Evolutionary conservation across 2,888 invertebrate genomes (phyloP).

Genomic region (Nipponacmea schrenckii): DNA sequence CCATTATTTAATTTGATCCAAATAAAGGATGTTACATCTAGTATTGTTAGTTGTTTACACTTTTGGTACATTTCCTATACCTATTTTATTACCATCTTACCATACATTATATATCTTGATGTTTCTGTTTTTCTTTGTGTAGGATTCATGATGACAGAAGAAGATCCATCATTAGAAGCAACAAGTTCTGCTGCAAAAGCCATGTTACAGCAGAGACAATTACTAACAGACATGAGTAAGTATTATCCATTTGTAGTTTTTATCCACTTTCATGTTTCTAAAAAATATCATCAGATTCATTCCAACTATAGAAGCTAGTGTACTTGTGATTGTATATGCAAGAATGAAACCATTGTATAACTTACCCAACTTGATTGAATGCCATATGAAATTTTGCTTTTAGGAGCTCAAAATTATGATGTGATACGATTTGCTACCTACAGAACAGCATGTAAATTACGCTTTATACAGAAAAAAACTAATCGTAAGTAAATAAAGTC

Average conservation of each 20-base stretch:
- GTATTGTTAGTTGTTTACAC: too few species aligned
- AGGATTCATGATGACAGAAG: constrained; percentile 54
- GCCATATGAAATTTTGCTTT: constrained; percentile 21
- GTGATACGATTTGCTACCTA: constrained; percentile 97
- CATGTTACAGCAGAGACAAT: constrained; percentile 53
- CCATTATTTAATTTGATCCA: too few species aligned
- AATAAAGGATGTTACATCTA: too few species aligned
- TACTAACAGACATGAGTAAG: constrained; percentile 65
- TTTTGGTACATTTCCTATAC: too few species aligned
- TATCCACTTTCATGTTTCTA: background rate
- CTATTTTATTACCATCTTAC: too few species aligned
- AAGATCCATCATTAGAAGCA: constrained; percentile 49
- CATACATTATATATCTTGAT: too few species aligned
- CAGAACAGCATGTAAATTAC: constrained; percentile 94
- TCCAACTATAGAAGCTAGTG: too few species aligned
- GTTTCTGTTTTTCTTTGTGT: constrained; percentile 16
- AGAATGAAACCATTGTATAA: too few species aligned
- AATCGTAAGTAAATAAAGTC: constrained; percentile 80
- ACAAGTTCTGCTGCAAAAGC: constrained; percentile 54
- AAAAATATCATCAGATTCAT: background rate
- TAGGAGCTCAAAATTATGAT: constrained; percentile 76
- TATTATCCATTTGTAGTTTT: constrained; percentile 3
- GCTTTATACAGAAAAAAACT: constrained; percentile 97
- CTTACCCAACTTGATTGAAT: too few species aligned
- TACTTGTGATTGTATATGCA: too few species aligned